These are phyloP conservation scores for Sandelia bainsii DNA, from an alignment of 2,797 vertebrate genomes.

Conservation along the genomic window DNA sequence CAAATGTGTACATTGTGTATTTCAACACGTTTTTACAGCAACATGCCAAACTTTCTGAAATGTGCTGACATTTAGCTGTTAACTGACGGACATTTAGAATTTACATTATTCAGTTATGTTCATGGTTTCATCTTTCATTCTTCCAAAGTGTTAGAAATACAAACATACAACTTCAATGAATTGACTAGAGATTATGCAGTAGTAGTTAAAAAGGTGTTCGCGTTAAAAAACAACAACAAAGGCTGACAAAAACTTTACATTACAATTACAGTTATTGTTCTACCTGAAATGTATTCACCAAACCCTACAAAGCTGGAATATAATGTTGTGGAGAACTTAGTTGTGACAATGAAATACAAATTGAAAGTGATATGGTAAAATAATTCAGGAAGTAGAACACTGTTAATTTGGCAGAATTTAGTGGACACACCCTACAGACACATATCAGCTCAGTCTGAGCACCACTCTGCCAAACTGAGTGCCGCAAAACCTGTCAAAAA, in stretches of 20 bases:
- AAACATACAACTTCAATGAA: background rate
- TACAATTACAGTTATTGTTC: background rate
- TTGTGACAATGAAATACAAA: background rate
- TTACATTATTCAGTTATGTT: background rate
- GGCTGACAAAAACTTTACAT: background rate
- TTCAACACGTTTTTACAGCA: no score
- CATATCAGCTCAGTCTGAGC: background rate
- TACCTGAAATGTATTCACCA: background rate
- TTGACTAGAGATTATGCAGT: constrained; percentile 10
- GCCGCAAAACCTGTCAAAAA: background rate
- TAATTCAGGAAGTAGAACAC: constrained; percentile 29
- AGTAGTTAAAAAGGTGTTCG: background rate
- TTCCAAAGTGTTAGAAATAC: background rate
- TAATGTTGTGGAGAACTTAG: no score
- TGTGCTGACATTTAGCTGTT: no score
- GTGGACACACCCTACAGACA: constrained; percentile 64
- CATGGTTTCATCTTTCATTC: no score
- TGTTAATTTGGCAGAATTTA: constrained; percentile 21
- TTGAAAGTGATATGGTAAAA: background rate
- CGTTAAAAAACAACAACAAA: background rate
- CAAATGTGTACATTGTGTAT: background rate
- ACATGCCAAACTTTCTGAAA: no score
- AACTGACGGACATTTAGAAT: no score
- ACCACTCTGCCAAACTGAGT: background rate
- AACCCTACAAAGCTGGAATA: rapidly evolving